Percentiles rank a stretch among this genome's conserved stretches.
Evolutionary conservation across 2,113 vertebrate species (phyloP).

Genomic region (Melanotaenia duboulayi): DNA sequence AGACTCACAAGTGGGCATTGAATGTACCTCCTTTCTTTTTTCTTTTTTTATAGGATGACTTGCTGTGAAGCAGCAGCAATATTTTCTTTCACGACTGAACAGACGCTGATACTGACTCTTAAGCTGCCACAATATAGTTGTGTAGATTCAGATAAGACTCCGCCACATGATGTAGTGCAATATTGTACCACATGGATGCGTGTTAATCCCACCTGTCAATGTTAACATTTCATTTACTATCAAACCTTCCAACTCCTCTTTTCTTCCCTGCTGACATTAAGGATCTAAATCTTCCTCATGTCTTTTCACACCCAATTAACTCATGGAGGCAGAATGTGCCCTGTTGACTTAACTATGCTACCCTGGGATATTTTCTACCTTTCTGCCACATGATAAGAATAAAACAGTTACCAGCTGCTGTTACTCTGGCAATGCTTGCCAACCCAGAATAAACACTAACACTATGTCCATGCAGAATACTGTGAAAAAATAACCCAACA

Average conservation of each 20-base stretch:
- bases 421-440: slow-evolving; percentile 65
- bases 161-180: slow-evolving; percentile 47
- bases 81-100: slow-evolving; percentile 56
- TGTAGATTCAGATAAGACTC: slow-evolving; percentile 56
- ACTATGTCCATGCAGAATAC: slow-evolving; percentile 23
- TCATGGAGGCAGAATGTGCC: slow-evolving; percentile 57
- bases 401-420: slow-evolving; percentile 65
- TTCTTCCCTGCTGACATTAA: slow-evolving; percentile 45
- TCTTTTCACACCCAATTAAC: slow-evolving; percentile 81
- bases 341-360: slow-evolving; percentile 60
- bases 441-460: slow-evolving; percentile 39
- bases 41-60: slow-evolving; percentile 24
- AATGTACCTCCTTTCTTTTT: slow-evolving; percentile 13
- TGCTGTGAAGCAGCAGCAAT: slow-evolving; percentile 37
- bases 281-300: slow-evolving; percentile 71
- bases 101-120: slow-evolving; percentile 61
- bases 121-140: slow-evolving; percentile 44
- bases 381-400: slow-evolving; percentile 64
- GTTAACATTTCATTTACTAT: slow-evolving; percentile 54
- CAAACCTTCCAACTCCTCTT: slow-evolving; percentile 62
- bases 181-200: slow-evolving; percentile 46
- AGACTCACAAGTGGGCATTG: slow-evolving; percentile 20
- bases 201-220: slow-evolving; percentile 65
- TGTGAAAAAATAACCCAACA: slow-evolving; percentile 12
- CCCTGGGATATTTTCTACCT: slow-evolving; percentile 60